A percentile compares a stretch with the other conserved stretches of the same genome.
Conservation (phyloP, 2,888 invertebrate species). For the Bellardia pandia region DNA sequence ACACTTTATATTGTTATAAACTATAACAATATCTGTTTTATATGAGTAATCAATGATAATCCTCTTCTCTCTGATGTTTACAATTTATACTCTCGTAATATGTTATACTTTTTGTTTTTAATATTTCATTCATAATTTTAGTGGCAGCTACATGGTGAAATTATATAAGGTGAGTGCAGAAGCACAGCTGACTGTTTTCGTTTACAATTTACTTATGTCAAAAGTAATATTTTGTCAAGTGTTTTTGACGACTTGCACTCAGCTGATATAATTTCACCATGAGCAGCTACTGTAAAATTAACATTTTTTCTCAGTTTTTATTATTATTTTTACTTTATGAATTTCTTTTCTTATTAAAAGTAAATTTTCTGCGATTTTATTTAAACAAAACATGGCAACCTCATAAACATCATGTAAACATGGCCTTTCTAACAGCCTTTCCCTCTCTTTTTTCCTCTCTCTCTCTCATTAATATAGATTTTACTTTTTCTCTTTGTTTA, state of each 20-base stretch:
- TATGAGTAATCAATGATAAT: constrained; percentile 36
- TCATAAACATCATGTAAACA: not conserved
- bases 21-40: constrained; percentile 2
- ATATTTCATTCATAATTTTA: not conserved
- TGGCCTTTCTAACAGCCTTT: not conserved
- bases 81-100: not conserved
- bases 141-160: not conserved
- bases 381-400: too few species aligned
- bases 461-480: not conserved
- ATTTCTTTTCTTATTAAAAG: too few species aligned
- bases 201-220: too few species aligned
- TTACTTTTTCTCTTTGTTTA: constrained; percentile 1
- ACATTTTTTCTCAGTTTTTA: not conserved
- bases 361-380: too few species aligned
- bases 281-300: not conserved
- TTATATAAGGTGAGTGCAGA: too few species aligned
- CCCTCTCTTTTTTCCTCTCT: not conserved
- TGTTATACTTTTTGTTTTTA: not conserved
- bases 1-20: constrained; percentile 15
- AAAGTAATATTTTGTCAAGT: too few species aligned
- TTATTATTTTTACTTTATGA: too few species aligned
- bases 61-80: not conserved
- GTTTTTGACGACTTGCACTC: too few species aligned
- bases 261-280: too few species aligned
- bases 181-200: too few species aligned